Base-by-base conservation (phyloP, 1,140 invertebrate species). In the Cotesia typhae region DNA sequence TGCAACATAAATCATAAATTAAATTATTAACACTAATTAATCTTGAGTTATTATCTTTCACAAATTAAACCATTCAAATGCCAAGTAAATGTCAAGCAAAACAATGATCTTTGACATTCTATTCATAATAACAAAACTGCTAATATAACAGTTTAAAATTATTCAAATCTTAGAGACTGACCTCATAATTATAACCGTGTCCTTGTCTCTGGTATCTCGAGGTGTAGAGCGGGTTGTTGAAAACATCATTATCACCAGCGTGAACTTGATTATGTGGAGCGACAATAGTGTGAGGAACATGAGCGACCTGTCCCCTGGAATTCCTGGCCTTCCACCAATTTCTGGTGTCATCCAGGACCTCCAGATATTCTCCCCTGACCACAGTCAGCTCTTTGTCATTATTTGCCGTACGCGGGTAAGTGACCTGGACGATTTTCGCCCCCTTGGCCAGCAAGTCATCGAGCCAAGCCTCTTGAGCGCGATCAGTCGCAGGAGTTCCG, bases 251-350 rank as follows among this genome's bases (percentile, higher is more conserved):
- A 9, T 86, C 84, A 36, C 73, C 71, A 9, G 79, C 55, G 55
- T 83, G 80, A 57, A 87, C 74, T 6, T 87, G 85, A 76, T 88
- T 88, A 70, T 89, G 90, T 5, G 92, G 90, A 12, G 94, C 92
- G 47, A 99, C 95, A 83, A 99, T 99, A 20, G 98, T 99, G 87
- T 99, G 96, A 0, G 98, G 98, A 60, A 99, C 97, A 85, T 98
- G 97, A 47, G 96, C 97, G 6, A 95, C 89, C 81, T 95, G 92
- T 4, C 95, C 95, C 73, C 92, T 90, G 37, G 91, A 90, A 84
- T 99, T 99, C 71, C 95, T 90, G 73, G 97, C 94, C 87, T 98
- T 97, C 98, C 98, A 99, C 98, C 98, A 99, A 85, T 99, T 99
- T 75, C 97, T 90, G 52, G 92, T 94, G 85, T 98, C 96, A 83